Conservation (phyloP, 2,113 vertebrate species). For the Eurystomus gularis region DNA sequence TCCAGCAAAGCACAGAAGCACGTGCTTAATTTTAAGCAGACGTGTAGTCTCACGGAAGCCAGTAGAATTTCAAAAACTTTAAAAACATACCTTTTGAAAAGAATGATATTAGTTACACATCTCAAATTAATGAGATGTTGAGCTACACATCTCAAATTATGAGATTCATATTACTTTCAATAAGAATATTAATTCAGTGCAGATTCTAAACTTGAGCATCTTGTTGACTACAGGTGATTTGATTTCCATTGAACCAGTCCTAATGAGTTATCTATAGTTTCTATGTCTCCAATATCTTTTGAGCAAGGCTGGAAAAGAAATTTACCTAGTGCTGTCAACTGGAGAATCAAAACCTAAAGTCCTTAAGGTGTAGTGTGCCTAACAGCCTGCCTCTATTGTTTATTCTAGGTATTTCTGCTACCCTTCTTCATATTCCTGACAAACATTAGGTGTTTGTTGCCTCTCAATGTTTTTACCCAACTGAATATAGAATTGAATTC, state of each 20-base stretch:
- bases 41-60: not conserved
- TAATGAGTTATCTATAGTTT: not conserved
- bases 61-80: not conserved
- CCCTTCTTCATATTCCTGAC: not conserved
- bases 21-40: conserved; percentile 36
- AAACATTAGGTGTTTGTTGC: not conserved
- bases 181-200: not conserved
- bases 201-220: not conserved
- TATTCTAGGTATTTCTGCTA: not conserved
- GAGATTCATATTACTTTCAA: not conserved
- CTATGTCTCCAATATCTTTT: not conserved
- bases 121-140: not conserved
- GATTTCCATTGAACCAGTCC: not conserved
- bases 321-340: not conserved
- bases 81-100: not conserved
- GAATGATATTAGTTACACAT: not conserved
- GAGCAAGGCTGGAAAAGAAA: not conserved
- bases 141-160: too few species aligned
- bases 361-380: not conserved
- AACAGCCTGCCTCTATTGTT: not conserved
- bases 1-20: not conserved
- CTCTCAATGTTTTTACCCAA: not conserved
- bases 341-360: not conserved
- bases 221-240: not conserved
- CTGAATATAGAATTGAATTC: not conserved